A percentile compares a stretch with the other conserved stretches of the same genome.
These are phyloP conservation scores for Tetraneura akinire DNA, from an alignment of 1,140 invertebrate species.

Conservation along the genomic window DNA sequence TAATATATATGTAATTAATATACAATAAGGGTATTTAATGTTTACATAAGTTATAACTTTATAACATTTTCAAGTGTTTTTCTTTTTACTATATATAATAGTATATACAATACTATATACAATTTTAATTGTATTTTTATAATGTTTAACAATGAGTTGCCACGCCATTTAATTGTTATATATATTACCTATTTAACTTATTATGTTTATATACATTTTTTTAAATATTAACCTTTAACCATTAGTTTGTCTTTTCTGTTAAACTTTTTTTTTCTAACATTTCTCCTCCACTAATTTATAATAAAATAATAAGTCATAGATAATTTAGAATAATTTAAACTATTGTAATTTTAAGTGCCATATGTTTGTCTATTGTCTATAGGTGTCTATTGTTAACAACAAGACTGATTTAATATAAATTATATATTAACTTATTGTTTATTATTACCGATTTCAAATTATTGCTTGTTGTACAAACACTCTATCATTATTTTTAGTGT, in stretches of 20 bases:
- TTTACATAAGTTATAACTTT: background rate
- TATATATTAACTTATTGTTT: slow-evolving; percentile 1
- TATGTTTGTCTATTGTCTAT: slow-evolving; percentile 23
- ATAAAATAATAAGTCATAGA: background rate
- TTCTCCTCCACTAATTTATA: no score
- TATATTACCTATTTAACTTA: background rate
- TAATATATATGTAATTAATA: background rate
- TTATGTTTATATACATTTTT: background rate
- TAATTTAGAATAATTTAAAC: slow-evolving; percentile 2
- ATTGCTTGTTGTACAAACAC: background rate
- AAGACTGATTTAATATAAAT: slow-evolving; percentile 40
- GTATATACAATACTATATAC: no score
- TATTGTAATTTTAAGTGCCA: slow-evolving; percentile 41
- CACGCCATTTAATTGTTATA: background rate
- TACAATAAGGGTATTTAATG: background rate
- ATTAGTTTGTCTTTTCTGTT: slow-evolving; percentile 4
- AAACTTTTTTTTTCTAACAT: background rate
- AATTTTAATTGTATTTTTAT: background rate
- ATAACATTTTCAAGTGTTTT: background rate
- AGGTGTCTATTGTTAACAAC: slow-evolving; percentile 29
- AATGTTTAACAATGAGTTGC: background rate
- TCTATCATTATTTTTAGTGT: background rate
- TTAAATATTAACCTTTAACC: background rate
- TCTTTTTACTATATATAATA: no score
- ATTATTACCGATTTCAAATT: background rate